Conservation (phyloP, 2,888 invertebrate species). For the Ornithoptera priamus region DNA sequence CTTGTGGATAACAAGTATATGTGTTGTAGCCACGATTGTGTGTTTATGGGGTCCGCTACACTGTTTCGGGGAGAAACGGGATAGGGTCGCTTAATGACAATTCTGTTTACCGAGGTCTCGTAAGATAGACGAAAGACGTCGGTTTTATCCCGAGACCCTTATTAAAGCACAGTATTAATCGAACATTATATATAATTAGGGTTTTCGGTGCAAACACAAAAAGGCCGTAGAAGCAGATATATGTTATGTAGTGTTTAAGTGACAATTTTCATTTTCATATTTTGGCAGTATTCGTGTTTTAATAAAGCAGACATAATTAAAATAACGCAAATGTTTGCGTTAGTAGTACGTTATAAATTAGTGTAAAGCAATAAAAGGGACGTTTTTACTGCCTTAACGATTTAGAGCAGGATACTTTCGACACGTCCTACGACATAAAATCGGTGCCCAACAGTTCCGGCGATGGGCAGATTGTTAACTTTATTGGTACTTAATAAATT, state of each 20-base stretch:
- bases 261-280: too few species aligned
- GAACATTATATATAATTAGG: conserved; percentile 21
- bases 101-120: conserved; percentile 27
- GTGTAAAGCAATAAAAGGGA: conserved; percentile 49
- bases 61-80: conserved; percentile 37
- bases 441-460: conserved; percentile 49
- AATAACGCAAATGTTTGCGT: too few species aligned
- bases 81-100: conserved; percentile 45
- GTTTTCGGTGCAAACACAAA: neutral
- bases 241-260: too few species aligned
- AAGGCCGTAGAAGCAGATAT: neutral
- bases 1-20: too few species aligned
- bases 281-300: too few species aligned
- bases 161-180: conserved; percentile 11
- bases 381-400: conserved; percentile 52
- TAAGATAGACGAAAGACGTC: conserved; percentile 28
- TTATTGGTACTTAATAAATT: conserved; percentile 2
- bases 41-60: conserved; percentile 39
- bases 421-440: conserved; percentile 55
- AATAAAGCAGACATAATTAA: too few species aligned
- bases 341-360: conserved; percentile 37
- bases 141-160: conserved; percentile 12
- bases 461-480: conserved; percentile 37
- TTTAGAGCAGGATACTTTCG: conserved; percentile 53
- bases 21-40: conserved; percentile 32